Conservation (phyloP, 2,113 vertebrate genomes). For the Phyllostomus hastatus region DNA sequence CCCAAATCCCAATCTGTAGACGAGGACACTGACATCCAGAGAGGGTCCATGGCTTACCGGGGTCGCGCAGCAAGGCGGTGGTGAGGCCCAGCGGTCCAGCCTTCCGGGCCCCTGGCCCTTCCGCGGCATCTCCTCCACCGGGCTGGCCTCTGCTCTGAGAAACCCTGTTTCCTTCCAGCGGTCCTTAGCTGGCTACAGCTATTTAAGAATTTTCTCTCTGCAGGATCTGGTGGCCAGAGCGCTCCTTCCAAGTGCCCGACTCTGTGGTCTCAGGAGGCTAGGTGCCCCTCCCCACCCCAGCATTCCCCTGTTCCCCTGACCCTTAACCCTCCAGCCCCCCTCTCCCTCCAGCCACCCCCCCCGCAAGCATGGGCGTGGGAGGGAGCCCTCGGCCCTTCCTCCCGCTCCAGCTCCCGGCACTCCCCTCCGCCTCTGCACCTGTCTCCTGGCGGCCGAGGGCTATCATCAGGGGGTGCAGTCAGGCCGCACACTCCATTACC, state of each 20-base stretch:
- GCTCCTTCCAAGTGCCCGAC: not conserved
- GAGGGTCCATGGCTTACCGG: not conserved
- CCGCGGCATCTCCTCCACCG: not conserved
- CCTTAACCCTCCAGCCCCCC: not conserved
- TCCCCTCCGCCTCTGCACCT: not conserved
- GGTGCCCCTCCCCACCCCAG: not conserved
- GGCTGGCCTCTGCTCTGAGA: not conserved
- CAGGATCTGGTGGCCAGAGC: not conserved
- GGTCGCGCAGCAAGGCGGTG: not conserved
- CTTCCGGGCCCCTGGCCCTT: not conserved
- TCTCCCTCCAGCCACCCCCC: not conserved
- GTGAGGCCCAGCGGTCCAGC: not conserved
- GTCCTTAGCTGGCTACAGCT: not conserved
- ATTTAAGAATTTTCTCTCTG: not conserved
- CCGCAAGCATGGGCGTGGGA: not conserved
- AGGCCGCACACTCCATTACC: not conserved
- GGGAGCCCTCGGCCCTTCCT: not conserved
- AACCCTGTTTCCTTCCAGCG: not conserved
- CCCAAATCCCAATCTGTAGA: not conserved
- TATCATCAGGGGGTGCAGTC: not conserved
- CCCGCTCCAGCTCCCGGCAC: not conserved
- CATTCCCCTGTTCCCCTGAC: too few species aligned
- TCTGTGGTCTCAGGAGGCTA: not conserved
- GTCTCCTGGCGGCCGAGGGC: not conserved
- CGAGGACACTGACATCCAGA: not conserved